Base-by-base conservation (phyloP, 2,888 invertebrate genomes). In the Cephus sareptanus region DNA sequence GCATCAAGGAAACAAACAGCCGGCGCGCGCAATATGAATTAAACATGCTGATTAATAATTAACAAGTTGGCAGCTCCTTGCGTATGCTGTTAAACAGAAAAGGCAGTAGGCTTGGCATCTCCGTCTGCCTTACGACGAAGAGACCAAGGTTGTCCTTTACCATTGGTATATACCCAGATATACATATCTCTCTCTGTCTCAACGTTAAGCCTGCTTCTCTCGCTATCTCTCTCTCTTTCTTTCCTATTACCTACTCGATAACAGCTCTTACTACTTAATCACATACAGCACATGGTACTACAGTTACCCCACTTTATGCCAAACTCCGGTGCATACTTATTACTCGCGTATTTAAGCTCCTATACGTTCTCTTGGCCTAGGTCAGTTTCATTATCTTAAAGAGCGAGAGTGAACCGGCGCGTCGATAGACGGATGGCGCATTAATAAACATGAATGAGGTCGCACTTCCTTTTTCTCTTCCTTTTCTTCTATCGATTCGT, bases 11-110 rank as follows among this genome's bases (percentile, higher is more conserved):
- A 91, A 91, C 91, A 91, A 91, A 91, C 90, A 91, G 87, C 87
- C 87, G 87, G 86, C 87, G 89, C 86, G 89, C 88, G 89, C 90
- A 88, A 86, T 90, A 91, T 91, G 91, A 91, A 91, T 91, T 91
- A 91, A 91, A 90, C 90, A 91, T 90, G 89, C 88, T 90, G 90
- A 90, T 91, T 91, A 91, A 91, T 91, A 91, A 91, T 91, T 91
- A 91, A 90, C 91, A 89, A 91, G 91, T 88, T 86, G 86, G 87
- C 87, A 87, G 85, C 87, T 86, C 84, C 79, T 83, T 83, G 83
- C 83, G 85, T 85, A 85, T 83, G 83, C 85, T 84, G 81, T 83
- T 83, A 79, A 83, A 81, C 83, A 80, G 83, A 80, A 34, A 15
- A 34, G 71, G 4, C 33, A 34, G 34, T 31, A 31, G 12, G 34